Base-by-base conservation (phyloP, 1,140 invertebrate species). In the Bathynomus jamesi region DNA sequence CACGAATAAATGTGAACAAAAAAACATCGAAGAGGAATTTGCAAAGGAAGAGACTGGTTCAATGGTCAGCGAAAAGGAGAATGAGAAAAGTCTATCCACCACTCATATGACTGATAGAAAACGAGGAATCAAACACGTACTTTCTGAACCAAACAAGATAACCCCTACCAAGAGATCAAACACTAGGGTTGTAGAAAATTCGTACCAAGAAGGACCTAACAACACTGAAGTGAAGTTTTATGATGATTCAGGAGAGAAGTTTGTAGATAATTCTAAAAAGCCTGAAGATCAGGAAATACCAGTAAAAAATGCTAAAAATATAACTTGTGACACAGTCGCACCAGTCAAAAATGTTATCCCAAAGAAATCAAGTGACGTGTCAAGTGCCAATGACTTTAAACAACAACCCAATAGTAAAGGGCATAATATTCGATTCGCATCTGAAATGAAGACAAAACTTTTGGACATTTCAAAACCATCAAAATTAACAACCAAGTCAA, bases 371-470 rank as follows among this genome's bases (percentile, higher is more conserved):
- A n/a, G n/a, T n/a, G n/a, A n/a, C n/a, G n/a, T n/a, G n/a, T n/a
- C n/a, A n/a, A n/a, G n/a, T n/a, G n/a, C n/a, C n/a, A n/a, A n/a
- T n/a, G n/a, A n/a, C n/a, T n/a, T n/a, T 21, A 53, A 53, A 5
- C 40, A 2, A 21, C 40, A 53, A 5, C 40, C 40, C 13, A 53
- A 53, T 21, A 53, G 40, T 21, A 53, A 53, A 5, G 40, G 40
- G 21, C 40, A 32, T 28, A 69, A 69, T 0, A 31, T 60, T 53
- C 46, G 67, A n/a, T 69, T 61, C 30, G 67, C 53, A 8, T 69
- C 67, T 17, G 46, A 69, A 8, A 30, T 69, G 11, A 69, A 60
- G 11, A 29, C 21, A 61, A 25, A 11, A 31, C 30, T 61, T 31
- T 0, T 28, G 4, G 46, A 61, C 13, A 40, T 29, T 4, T 28